Percentiles rank a stretch among this genome's conserved stretches.
These are phyloP conservation scores for Drosophila hydei DNA, from an alignment of 1,140 invertebrate species.

Conservation along the genomic window DNA sequence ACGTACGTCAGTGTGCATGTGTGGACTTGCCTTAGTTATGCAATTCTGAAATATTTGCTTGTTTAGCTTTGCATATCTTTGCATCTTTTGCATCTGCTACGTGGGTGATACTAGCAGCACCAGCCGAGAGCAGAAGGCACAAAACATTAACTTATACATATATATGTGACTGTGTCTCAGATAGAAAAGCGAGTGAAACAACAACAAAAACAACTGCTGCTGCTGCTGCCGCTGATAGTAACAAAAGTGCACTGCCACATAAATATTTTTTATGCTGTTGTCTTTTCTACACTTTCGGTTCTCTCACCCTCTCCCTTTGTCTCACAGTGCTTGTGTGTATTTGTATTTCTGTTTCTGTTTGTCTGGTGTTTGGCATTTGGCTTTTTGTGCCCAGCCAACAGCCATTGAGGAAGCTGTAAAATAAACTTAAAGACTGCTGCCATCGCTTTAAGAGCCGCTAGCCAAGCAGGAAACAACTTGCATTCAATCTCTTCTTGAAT, in stretches of 20 bases:
- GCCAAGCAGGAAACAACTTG: constrained; percentile 21
- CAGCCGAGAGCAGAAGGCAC: constrained; percentile 8
- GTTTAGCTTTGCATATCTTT: constrained; percentile 80
- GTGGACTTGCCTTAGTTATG: constrained; percentile 62
- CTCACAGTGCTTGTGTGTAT: background rate
- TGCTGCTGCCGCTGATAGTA: constrained; percentile 52
- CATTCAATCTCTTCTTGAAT: constrained; percentile 42
- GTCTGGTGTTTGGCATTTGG: constrained; percentile 66
- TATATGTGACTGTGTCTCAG: constrained; percentile 22
- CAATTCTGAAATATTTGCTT: constrained; percentile 80
- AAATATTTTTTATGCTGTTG: constrained; percentile 76
- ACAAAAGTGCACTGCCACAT: constrained; percentile 71
- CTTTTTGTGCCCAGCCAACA: constrained; percentile 49
- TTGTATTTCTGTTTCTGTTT: constrained; percentile 10
- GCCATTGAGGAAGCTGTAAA: constrained; percentile 69
- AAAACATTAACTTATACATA: constrained; percentile 10
- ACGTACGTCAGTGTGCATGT: constrained; percentile 5
- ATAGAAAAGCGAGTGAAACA: constrained; percentile 23
- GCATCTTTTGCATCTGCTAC: constrained; percentile 66
- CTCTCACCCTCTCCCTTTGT: background rate
- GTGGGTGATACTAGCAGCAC: constrained; percentile 43
- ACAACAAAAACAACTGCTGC: constrained; percentile 30
- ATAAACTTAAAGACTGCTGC: constrained; percentile 63
- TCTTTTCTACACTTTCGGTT: constrained; percentile 63
- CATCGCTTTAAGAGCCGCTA: constrained; percentile 23